Evolutionary conservation across 2,113 vertebrate genomes (phyloP).

Genomic region (Panurus biarmicus): DNA sequence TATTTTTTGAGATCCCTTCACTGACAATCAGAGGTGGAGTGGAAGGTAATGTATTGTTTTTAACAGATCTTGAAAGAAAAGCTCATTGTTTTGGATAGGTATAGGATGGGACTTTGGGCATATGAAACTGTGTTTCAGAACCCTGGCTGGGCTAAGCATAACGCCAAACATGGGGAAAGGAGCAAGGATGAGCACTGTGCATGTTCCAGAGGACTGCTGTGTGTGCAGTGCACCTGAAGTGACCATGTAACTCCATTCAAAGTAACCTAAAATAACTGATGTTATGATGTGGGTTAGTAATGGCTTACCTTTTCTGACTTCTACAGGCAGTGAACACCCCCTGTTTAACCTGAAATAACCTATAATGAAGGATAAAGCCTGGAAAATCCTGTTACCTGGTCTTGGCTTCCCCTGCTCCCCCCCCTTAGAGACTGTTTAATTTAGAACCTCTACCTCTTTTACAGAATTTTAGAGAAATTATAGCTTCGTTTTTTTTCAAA

Average conservation of each 20-base stretch:
- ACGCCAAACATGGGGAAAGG: not conserved
- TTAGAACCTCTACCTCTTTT: not conserved
- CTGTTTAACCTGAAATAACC: not conserved
- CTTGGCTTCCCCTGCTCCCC: not conserved
- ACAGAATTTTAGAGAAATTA: not conserved
- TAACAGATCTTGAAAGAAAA: not conserved
- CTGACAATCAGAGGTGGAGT: not conserved
- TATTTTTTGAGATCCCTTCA: not conserved
- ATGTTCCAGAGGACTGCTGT: not conserved
- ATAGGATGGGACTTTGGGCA: not conserved
- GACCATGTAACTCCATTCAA: not conserved
- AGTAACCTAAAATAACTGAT: not conserved
- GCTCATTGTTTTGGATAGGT: not conserved
- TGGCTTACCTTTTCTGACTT: not conserved
- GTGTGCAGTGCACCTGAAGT: not conserved
- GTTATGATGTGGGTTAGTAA: not conserved
- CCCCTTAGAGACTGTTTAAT: not conserved
- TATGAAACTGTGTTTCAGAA: not conserved
- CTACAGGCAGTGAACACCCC: not conserved
- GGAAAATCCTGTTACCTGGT: constrained; percentile 19
- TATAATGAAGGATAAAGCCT: constrained; percentile 2
- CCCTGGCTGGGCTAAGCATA: not conserved
- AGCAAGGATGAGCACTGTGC: not conserved
- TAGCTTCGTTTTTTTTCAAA: not conserved
- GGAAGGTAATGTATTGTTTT: not conserved